Conservation (phyloP, 2,888 invertebrate species). For the Iphiclides podalirius region DNA sequence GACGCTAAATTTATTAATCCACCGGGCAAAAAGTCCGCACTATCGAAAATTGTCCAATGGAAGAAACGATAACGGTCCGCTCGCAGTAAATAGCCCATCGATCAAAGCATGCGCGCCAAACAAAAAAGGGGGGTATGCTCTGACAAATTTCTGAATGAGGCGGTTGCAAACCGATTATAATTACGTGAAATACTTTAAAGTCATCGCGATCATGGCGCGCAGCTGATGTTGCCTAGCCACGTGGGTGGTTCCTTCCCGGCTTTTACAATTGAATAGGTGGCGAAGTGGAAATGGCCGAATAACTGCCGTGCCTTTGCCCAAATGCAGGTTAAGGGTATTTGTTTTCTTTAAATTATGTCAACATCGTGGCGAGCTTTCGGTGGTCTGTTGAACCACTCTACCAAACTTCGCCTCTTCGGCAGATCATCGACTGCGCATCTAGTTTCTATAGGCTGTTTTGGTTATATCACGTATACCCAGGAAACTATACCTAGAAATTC, state of each 20-base stretch:
- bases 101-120: conserved; percentile 66
- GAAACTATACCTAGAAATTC: too few relatives aligned
- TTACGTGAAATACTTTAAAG: conserved; percentile 72
- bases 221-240: conserved; percentile 32
- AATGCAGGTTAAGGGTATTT: neutral
- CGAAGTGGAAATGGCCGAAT: conserved; percentile 21
- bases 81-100: conserved; percentile 50
- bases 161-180: conserved; percentile 70
- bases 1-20: conserved; percentile 58
- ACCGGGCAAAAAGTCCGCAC: conserved; percentile 48
- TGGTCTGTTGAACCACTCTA: too few relatives aligned
- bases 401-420: too few relatives aligned
- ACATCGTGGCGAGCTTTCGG: too few relatives aligned
- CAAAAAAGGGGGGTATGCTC: conserved; percentile 47
- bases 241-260: conserved; percentile 8
- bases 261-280: conserved; percentile 11
- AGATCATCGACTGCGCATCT: too few relatives aligned
- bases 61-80: too few relatives aligned
- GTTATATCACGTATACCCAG: too few relatives aligned
- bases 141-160: conserved; percentile 57
- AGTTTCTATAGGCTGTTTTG: too few relatives aligned
- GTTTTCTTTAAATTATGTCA: too few relatives aligned
- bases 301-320: conserved; percentile 2
- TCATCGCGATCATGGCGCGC: conserved; percentile 57
- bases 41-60: conserved; percentile 52